Conservation (phyloP, 2,113 vertebrate genomes). For the Platycercus adscitus region DNA sequence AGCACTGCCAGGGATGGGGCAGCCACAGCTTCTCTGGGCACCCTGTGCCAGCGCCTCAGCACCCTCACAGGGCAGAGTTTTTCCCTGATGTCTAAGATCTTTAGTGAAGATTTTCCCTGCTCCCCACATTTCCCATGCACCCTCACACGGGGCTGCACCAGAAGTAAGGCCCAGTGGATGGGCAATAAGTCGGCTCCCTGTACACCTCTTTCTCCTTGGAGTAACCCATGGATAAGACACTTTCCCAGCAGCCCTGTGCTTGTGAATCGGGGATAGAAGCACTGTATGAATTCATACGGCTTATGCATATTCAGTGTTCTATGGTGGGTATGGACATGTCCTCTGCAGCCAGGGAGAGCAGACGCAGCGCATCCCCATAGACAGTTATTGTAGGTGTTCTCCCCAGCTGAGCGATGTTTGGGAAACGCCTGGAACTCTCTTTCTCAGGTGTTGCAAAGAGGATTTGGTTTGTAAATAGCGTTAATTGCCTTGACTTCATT, state of each 20-base stretch:
- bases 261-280: background rate
- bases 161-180: background rate
- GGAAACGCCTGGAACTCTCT: constrained; percentile 45
- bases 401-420: background rate
- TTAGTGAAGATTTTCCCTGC: background rate
- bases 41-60: background rate
- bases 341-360: background rate
- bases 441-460: constrained; percentile 55
- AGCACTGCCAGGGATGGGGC: background rate
- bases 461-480: constrained; percentile 68
- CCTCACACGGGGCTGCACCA: rapidly evolving
- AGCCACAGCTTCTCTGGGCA: background rate
- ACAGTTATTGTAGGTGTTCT: background rate
- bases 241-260: background rate
- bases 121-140: background rate
- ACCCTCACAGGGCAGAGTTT: background rate
- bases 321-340: rapidly evolving
- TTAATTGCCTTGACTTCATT: constrained; percentile 61
- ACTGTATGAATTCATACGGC: rapidly evolving
- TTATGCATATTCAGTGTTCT: background rate
- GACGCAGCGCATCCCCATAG: background rate
- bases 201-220: background rate
- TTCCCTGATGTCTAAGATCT: background rate
- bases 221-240: background rate
- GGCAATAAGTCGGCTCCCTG: background rate